Conservation (phyloP, 2,797 vertebrate species). For the Chaetophractus vellerosus region DNA sequence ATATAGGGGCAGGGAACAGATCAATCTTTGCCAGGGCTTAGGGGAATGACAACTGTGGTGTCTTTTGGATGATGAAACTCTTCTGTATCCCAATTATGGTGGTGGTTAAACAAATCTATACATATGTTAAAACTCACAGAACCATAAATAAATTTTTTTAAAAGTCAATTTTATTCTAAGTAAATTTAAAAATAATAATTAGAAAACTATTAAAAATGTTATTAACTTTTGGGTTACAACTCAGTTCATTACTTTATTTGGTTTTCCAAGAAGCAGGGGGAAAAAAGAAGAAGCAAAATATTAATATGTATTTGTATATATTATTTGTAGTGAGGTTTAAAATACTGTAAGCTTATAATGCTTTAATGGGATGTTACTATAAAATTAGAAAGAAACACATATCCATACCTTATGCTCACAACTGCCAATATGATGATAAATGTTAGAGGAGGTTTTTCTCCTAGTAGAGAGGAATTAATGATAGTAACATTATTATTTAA, state of each 20-base stretch:
- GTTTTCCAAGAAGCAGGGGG: background rate
- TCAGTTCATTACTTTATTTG: background rate
- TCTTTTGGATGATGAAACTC: background rate
- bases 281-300: background rate
- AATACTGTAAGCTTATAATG: background rate
- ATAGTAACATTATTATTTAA: background rate
- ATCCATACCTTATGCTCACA: background rate
- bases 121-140: no score
- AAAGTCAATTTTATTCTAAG: background rate
- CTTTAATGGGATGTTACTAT: background rate
- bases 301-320: background rate
- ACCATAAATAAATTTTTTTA: no score
- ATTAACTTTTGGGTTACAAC: background rate
- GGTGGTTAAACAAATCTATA: no score
- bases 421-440: background rate
- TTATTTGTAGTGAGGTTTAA: background rate
- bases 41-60: background rate
- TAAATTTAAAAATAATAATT: background rate
- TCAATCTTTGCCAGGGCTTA: background rate
- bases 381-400: background rate
- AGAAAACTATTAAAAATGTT: background rate
- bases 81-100: background rate
- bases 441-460: background rate
- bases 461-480: background rate
- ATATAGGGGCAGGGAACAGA: background rate